Conservation (phyloP, 2,797 vertebrate species). For the Florisuga fusca region DNA sequence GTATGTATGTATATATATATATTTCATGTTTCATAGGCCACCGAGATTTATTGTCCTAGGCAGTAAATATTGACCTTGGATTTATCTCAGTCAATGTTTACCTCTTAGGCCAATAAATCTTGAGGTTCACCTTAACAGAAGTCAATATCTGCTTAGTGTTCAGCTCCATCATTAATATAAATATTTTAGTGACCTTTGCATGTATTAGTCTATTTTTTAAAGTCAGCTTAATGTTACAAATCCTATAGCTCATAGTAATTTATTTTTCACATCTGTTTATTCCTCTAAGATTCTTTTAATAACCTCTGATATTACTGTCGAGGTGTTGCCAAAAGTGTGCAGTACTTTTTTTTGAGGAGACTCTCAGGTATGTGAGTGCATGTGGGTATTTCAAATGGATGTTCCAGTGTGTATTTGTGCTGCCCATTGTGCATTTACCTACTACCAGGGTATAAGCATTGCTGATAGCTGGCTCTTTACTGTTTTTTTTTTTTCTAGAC, state of each 20-base stretch:
- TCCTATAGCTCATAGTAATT: neutral
- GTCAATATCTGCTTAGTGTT: conserved; percentile 82
- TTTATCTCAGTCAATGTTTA: conserved; percentile 80
- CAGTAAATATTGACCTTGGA: conserved; percentile 81
- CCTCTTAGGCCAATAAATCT: conserved; percentile 79
- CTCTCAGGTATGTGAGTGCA: conserved; percentile 19
- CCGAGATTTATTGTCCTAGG: conserved; percentile 79
- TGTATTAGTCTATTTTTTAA: conserved; percentile 58
- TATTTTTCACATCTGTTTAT: conserved; percentile 24
- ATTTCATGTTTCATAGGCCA: conserved; percentile 65
- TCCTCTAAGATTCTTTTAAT: neutral
- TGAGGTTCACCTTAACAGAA: conserved; percentile 80
- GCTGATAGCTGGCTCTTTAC: neutral
- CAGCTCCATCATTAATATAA: conserved; percentile 66
- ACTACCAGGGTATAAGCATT: neutral
- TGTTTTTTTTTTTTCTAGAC: neutral
- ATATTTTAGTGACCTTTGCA: conserved; percentile 73
- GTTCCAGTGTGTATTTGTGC: neutral
- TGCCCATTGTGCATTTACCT: conserved; percentile 1
- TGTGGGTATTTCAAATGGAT: neutral
- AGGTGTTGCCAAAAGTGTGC: neutral
- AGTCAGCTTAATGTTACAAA: neutral
- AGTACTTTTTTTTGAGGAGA: neutral
- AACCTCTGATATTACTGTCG: neutral
- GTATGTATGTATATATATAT: conserved; percentile 66